A percentile compares a stretch with the other conserved stretches of the same genome.
These are phyloP conservation scores for Dendrolimus kikuchii DNA, from an alignment of 1,140 invertebrate genomes.

Conservation along the genomic window DNA sequence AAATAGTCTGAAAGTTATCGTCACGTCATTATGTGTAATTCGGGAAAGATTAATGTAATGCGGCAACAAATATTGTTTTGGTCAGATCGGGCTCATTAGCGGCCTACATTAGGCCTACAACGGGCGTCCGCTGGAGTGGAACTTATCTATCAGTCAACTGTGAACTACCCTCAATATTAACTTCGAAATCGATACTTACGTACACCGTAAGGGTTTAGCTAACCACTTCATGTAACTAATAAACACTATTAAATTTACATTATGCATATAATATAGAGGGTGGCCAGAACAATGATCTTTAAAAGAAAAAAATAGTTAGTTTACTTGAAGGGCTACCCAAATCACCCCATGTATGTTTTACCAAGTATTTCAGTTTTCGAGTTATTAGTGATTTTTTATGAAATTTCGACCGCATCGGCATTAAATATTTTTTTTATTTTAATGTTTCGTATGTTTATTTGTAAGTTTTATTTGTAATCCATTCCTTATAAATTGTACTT, in stretches of 20 bases:
- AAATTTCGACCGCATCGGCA: too few species aligned
- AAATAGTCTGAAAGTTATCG: too few species aligned
- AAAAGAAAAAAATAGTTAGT: neutral
- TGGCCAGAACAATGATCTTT: neutral
- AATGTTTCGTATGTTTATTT: too few species aligned
- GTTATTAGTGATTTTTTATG: too few species aligned
- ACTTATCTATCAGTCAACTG: conserved; percentile 39
- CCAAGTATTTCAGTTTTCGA: too few species aligned
- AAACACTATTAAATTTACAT: too few species aligned
- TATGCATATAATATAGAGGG: neutral
- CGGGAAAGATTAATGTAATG: conserved; percentile 2
- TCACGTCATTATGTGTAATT: too few species aligned
- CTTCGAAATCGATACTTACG: conserved; percentile 20
- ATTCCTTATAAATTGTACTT: too few species aligned
- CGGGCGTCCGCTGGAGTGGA: conserved; percentile 31
- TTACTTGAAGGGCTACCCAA: neutral
- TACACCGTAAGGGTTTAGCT: conserved; percentile 11
- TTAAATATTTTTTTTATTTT: too few species aligned
- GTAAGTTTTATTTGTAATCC: too few species aligned
- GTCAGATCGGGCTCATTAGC: conserved; percentile 29
- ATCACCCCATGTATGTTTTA: neutral
- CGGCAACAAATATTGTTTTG: conserved; percentile 22
- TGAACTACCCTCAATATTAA: conserved; percentile 30
- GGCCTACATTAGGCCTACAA: conserved; percentile 29
- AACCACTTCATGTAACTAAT: conserved; percentile 3